Evolutionary conservation across 2,888 invertebrate species (phyloP), one percentile per base, ranked within the genome.

Genomic region (Cheiracanthium punctorium): DNA sequence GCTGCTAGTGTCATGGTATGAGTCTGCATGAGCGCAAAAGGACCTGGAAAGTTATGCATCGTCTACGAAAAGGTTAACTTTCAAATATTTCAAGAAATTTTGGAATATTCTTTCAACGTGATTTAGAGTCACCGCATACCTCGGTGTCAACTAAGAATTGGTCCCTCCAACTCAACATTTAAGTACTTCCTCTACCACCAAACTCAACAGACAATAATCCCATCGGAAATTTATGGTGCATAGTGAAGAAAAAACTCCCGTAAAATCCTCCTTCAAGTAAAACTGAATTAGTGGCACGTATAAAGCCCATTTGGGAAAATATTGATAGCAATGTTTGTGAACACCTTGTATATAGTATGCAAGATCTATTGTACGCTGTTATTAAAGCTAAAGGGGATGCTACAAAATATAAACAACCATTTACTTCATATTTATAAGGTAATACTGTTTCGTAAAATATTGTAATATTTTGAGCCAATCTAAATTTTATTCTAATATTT

Each of bases 21-120:
- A 5, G 52, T 5, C 20, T 52, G 52, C 52, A 52, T 52, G 52
- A 52, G 52, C 52, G 52, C 58, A 52, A 17, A 52, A 52, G 5
- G 52, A 52, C 52, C 52, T 52, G 17, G 52, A 52, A 52, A 52
- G 52, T 52, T 52, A 52, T 17, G 52, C 52, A 52, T 52, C 52
- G 52, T 52, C 52, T 52, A 52, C 17, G 52, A 8, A 52, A 52
- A 52, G 52, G 52, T 52, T 52, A 58, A 58, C 58, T 58, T 20
- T 58, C 24, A 58, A 20, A 20, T 52, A 52, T 52, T 8, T 52
- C 52, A 52, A 52, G 52, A 52, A 52, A 52, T 52, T 52, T 52
- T 52, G n/a, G n/a, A 8, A n/a, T 20, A 52, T 4, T 52, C 52
- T 20, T 52, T 52, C 52, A 52, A 37, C 37, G 10, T 8, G 14